Evolutionary conservation across 2,797 vertebrate species (phyloP), one percentile per base, ranked within the genome.

Genomic region (Clarias fuscus): DNA sequence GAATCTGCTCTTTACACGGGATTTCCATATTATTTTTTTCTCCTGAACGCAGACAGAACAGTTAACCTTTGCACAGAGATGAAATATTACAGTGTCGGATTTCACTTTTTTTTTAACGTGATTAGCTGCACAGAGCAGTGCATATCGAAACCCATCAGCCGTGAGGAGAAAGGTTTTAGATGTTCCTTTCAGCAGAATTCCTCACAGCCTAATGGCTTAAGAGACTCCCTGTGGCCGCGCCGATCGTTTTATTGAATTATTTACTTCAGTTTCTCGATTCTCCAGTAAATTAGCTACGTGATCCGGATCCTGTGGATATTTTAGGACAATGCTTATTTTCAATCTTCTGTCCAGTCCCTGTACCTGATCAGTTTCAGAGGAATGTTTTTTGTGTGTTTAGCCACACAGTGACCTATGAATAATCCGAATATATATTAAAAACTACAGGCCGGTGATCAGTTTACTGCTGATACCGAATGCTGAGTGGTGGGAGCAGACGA

Each of bases 131-230:
- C 27, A 30, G 20, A 62, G 65, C 18, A 58, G 64, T 37, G 56
- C 62, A 62, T 78, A 77, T 70, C 30, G 3, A 68, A 78, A 56
- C 48, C 43, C 73, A 85, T 78, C 62, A 78, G 73, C 27, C 64
- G 27, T 1, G 37, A 33, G 18, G 15, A 61, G 81, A 86, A 78
- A 83, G 81, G 73, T 18, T 71, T 84, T 58, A 71, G 72, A 71
- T 79, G 33, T 71, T 83, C 61, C 53, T 70, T 78, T 83, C 81
- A 83, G 48, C 64, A 64, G 48, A 67, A 86, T 75, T 33, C 24
- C 78, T 75, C 67, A 64, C 13, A 24, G 65, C 48, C 43, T 70
- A 70, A 82, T 70, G 65, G 81, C 27, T 22, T 82, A 22, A 37
- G 48, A 83, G 81, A 30, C 81, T 83, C 53, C 33, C 61, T 43